phyloP scores from a whole-genome alignment of 2,113 vertebrate species.

The Rhinichthys klamathensis region DNA sequence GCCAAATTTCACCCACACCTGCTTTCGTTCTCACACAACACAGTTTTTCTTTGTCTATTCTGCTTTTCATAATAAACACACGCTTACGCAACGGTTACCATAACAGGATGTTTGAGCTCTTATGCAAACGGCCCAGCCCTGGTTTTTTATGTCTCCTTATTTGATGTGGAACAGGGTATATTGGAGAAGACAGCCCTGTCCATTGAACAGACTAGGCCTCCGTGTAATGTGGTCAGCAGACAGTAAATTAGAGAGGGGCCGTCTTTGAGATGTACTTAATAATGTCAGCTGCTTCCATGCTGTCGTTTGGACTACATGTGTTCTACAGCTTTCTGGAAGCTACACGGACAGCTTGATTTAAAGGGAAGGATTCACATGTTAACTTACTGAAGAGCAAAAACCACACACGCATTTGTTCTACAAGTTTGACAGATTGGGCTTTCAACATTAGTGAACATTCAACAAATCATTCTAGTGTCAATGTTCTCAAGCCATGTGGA shows the following conservation, averaged over 20 bases:
- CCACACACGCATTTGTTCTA: neutral
- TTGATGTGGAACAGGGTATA: slow-evolving; percentile 8
- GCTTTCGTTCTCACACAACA: neutral
- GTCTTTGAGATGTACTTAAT: slow-evolving; percentile 44
- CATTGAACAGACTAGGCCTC: neutral
- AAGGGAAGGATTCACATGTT: neutral
- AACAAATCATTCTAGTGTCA: neutral
- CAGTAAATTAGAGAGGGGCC: slow-evolving; percentile 59
- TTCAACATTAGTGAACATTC: slow-evolving; percentile 16
- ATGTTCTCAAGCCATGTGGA: neutral
- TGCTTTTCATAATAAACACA: slow-evolving; percentile 36
- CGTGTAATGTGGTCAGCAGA: slow-evolving; percentile 32
- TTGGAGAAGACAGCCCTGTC: slow-evolving; percentile 22
- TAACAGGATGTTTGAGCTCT: slow-evolving; percentile 46
- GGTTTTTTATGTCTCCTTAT: slow-evolving; percentile 15
- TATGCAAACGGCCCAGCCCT: slow-evolving; percentile 25
- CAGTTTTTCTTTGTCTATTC: slow-evolving; percentile 17
- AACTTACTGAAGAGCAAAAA: slow-evolving; percentile 10
- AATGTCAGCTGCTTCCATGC: slow-evolving; percentile 32
- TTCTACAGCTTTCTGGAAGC: slow-evolving; percentile 22
- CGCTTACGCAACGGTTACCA: slow-evolving; percentile 26
- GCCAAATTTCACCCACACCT: slow-evolving; percentile 42
- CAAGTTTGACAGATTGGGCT: neutral
- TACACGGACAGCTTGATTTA: slow-evolving; percentile 31
- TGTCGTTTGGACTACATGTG: slow-evolving; percentile 61